Evolutionary conservation across 2,888 invertebrate species (phyloP), one percentile per base, ranked within the genome.

Genomic region (Agonopterix heracliana): DNA sequence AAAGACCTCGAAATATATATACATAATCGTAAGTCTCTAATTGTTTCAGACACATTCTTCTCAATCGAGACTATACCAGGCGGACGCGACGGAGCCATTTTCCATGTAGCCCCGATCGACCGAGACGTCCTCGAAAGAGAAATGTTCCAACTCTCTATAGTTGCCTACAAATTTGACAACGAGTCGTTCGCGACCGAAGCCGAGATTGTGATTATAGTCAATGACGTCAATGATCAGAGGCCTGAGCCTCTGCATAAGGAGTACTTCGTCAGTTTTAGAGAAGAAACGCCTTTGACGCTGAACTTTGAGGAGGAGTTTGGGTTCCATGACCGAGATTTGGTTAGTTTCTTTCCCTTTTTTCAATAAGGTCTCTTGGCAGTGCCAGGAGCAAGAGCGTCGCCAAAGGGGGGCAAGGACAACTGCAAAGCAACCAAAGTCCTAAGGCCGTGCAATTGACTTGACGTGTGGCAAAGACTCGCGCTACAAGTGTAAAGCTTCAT

Each of bases 151-250:
- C 75, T 90, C 10, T 64, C 75, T 1, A 78, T 90, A 9, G 68
- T 83, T 41, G 90, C 90, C 0, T 89, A 81, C 59, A 90, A 90
- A 57, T 64, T 61, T 26, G 75, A 77, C 50, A 77, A 78, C 53
- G 64, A 62, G 14, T 61, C 71, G 0, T 84, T 78, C 55, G 64
- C 64, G 8, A 81, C 81, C 0, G 56, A 59, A 1, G 67, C 77
- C 9, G 57, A 66, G 1, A 74, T 89, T 0, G 82, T 84, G 10
- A 81, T 90, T 46, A 89, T 90, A 49, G 81, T 90, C 1, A 77
- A 89, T 45, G 90, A 89, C 55, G 79, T 92, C 34, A 94, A 95
- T 67, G 93, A 95, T 67, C 91, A 94, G 63, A 64, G 62, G 10
- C 95, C 95, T 0, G 61, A 65, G 57, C 90, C 92, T 0, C 61